phyloP scores from a whole-genome alignment of 2,888 invertebrate species.

The Andrena marginata region DNA sequence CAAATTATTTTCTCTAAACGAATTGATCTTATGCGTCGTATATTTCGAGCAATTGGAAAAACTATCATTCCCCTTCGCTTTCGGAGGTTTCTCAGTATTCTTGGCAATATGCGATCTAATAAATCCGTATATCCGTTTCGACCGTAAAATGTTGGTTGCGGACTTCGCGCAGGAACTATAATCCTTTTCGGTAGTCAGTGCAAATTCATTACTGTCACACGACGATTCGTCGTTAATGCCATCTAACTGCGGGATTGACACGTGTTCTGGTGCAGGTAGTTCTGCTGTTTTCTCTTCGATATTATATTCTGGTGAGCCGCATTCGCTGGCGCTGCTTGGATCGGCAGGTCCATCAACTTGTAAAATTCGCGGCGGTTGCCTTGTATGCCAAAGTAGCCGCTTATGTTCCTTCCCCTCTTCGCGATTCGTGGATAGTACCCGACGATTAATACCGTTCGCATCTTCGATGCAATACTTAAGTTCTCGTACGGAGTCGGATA shows the following conservation, averaged over 20 bases:
- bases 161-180: slow-evolving; percentile 84
- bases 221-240: slow-evolving; percentile 89
- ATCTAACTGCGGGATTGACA: slow-evolving; percentile 88
- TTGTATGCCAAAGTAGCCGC: slow-evolving; percentile 82
- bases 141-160: slow-evolving; percentile 85
- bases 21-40: slow-evolving; percentile 30
- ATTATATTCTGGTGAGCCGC: slow-evolving; percentile 83
- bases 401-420: slow-evolving; percentile 84
- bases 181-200: slow-evolving; percentile 83
- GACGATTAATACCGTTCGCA: slow-evolving; percentile 69
- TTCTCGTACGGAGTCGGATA: slow-evolving; percentile 79
- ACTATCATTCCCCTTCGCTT: slow-evolving; percentile 12
- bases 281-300: slow-evolving; percentile 75
- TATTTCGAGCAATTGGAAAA: slow-evolving; percentile 18
- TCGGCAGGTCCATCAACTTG: slow-evolving; percentile 87
- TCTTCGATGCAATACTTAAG: slow-evolving; percentile 79
- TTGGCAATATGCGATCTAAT: slow-evolving; percentile 84
- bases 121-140: slow-evolving; percentile 83
- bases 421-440: slow-evolving; percentile 68
- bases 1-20: slow-evolving; percentile 59
- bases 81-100: slow-evolving; percentile 35
- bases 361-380: slow-evolving; percentile 85
- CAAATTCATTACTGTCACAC: slow-evolving; percentile 68
- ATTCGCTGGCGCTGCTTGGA: slow-evolving; percentile 85
- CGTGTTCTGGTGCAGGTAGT: slow-evolving; percentile 64